Percentiles rank a stretch among this genome's conserved stretches.
These are phyloP conservation scores for Delichon dasypus DNA, from an alignment of 2,797 vertebrate genomes.

Conservation along the genomic window DNA sequence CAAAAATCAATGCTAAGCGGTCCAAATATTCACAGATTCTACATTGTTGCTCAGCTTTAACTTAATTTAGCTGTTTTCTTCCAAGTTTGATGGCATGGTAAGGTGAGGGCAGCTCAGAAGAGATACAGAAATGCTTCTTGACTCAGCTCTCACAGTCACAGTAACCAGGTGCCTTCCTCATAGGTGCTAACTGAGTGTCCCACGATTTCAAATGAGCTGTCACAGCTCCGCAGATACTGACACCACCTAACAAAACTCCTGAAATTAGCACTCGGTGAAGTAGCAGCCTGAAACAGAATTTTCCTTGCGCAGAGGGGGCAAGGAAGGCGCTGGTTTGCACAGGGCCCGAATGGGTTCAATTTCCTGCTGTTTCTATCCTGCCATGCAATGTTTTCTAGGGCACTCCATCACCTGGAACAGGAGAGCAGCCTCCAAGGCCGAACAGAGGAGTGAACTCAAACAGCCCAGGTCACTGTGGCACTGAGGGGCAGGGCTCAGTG, in stretches of 20 bases:
- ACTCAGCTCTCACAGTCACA: not conserved
- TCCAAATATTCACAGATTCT: not conserved
- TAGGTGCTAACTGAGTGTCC: not conserved
- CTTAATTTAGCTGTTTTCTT: conserved; percentile 6
- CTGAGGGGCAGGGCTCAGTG: not conserved
- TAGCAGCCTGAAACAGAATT: not conserved
- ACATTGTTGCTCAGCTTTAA: not conserved
- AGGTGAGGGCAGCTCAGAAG: not conserved
- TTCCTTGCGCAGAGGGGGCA: not conserved
- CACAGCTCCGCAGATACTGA: not conserved
- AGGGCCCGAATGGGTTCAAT: not conserved
- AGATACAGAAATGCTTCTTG: not conserved
- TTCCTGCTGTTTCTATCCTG: not conserved
- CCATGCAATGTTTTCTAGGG: not conserved
- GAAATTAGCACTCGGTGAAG: not conserved
- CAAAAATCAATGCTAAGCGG: not conserved
- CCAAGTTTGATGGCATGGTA: not conserved
- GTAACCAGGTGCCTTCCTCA: not conserved
- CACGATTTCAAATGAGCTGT: not conserved
- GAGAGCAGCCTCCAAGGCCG: not conserved
- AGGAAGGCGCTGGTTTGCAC: not conserved
- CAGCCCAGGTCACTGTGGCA: not conserved
- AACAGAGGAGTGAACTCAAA: not conserved
- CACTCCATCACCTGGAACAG: not conserved
- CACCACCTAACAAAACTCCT: not conserved